These are phyloP conservation scores for Euproctis similis DNA, from an alignment of 2,888 invertebrate species.

Conservation along the genomic window DNA sequence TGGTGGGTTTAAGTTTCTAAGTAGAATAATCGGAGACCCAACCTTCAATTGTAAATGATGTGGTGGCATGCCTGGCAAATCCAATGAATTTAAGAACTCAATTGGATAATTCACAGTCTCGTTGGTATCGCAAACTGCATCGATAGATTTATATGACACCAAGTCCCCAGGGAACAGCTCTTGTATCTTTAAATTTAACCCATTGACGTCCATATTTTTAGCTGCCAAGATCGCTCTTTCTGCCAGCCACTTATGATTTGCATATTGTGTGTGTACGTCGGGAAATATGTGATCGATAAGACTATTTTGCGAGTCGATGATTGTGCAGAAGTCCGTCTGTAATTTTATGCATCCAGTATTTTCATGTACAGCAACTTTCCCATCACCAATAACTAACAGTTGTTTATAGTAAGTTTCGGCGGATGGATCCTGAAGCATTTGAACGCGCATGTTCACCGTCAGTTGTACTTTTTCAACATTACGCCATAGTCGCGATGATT, in stretches of 20 bases:
- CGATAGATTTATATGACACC: slow-evolving; percentile 3
- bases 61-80: slow-evolving; percentile 14
- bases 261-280: slow-evolving; percentile 17
- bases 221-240: slow-evolving; percentile 27
- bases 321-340: slow-evolving; percentile 12
- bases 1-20: slow-evolving; percentile 12
- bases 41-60: slow-evolving; percentile 11
- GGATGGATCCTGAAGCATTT: slow-evolving; percentile 15
- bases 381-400: slow-evolving; percentile 22
- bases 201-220: slow-evolving; percentile 1
- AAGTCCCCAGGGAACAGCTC: slow-evolving; percentile 3
- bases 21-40: slow-evolving; percentile 7
- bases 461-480: slow-evolving; percentile 9
- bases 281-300: slow-evolving; percentile 25
- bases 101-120: slow-evolving; percentile 13
- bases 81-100: slow-evolving; percentile 16
- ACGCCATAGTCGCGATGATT: slow-evolving; percentile 20
- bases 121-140: slow-evolving; percentile 4
- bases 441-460: slow-evolving; percentile 1
- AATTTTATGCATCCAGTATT: slow-evolving; percentile 15
- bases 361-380: slow-evolving; percentile 14
- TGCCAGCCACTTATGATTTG: slow-evolving; percentile 24
- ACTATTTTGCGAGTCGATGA: slow-evolving; percentile 17
- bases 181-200: slow-evolving; percentile 2
- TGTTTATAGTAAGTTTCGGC: slow-evolving; percentile 20